These are phyloP conservation scores for Phalacrocorax aristotelis DNA, from an alignment of 2,113 vertebrate species.

Conservation along the genomic window DNA sequence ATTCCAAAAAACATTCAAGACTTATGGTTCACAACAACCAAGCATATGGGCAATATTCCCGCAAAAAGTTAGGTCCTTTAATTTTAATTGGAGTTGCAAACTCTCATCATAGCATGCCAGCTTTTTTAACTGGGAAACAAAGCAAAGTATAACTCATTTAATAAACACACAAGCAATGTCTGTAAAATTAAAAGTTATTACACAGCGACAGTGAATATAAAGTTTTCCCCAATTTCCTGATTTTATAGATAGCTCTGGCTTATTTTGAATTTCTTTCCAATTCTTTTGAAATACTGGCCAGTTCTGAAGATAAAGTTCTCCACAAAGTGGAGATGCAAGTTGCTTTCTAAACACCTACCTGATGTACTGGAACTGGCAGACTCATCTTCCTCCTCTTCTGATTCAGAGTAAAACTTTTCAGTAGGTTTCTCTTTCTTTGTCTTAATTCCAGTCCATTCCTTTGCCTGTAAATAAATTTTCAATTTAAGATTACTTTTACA, in stretches of 20 bases:
- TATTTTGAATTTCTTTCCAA: no score
- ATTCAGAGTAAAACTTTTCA: conserved; percentile 92
- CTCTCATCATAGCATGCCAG: background rate
- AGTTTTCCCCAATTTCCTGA: accelerated
- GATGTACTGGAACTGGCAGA: conserved; percentile 71
- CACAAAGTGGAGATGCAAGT: background rate
- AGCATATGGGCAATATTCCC: background rate
- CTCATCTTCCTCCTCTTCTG: conserved; percentile 81
- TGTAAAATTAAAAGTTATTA: background rate
- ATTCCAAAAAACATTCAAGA: background rate
- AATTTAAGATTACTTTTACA: background rate
- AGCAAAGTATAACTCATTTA: background rate
- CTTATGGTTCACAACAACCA: background rate
- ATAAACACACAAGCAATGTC: background rate
- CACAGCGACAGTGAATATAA: background rate
- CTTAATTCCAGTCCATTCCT: conserved; percentile 81
- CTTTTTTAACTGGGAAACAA: background rate
- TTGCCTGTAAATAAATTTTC: conserved; percentile 74
- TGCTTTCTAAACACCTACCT: conserved; percentile 39
- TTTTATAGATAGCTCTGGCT: background rate
- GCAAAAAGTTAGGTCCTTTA: background rate
- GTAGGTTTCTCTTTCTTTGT: conserved; percentile 77
- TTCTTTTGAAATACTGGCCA: background rate
- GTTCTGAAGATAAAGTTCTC: background rate
- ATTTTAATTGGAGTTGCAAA: background rate